Evolutionary conservation across 2,888 invertebrate genomes (phyloP).

Genomic region (Formica aserva): DNA sequence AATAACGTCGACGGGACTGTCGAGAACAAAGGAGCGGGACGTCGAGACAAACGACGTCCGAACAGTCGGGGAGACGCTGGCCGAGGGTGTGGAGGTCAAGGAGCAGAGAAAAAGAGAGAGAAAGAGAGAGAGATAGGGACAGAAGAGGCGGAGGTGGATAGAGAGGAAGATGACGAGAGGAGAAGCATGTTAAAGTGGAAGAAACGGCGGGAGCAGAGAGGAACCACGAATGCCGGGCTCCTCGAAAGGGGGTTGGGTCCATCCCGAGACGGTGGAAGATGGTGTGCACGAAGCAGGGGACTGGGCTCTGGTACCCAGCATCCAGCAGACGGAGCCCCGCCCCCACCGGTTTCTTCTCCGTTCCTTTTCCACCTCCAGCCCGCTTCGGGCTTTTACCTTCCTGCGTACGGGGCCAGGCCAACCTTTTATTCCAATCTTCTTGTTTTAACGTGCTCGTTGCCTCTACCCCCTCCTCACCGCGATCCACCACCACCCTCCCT

Average conservation of each 20-base stretch:
- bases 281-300: slow-evolving; percentile 77
- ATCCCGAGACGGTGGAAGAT: slow-evolving; percentile 82
- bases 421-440: slow-evolving; percentile 78
- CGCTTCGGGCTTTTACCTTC: slow-evolving; percentile 73
- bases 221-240: slow-evolving; percentile 77
- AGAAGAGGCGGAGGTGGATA: slow-evolving; percentile 50
- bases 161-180: slow-evolving; percentile 44
- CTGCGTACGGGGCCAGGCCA: slow-evolving; percentile 70
- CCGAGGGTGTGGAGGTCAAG: slow-evolving; percentile 64
- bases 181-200: slow-evolving; percentile 56
- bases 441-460: slow-evolving; percentile 72
- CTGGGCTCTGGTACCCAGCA: slow-evolving; percentile 81
- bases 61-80: slow-evolving; percentile 57
- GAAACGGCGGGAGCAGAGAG: slow-evolving; percentile 65
- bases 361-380: slow-evolving; percentile 75
- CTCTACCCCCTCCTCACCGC: background rate
- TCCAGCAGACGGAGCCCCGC: slow-evolving; percentile 82
- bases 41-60: slow-evolving; percentile 53
- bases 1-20: slow-evolving; percentile 48
- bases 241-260: slow-evolving; percentile 81
- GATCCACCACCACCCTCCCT: slow-evolving; percentile 57
- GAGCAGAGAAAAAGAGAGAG: slow-evolving; percentile 55
- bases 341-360: slow-evolving; percentile 79
- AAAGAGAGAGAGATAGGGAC: slow-evolving; percentile 39
- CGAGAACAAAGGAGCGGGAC: slow-evolving; percentile 50